A percentile compares a stretch with the other conserved stretches of the same genome.
phyloP scores from a whole-genome alignment of 2,888 invertebrate genomes.

The Lasius fuliginosus region DNA sequence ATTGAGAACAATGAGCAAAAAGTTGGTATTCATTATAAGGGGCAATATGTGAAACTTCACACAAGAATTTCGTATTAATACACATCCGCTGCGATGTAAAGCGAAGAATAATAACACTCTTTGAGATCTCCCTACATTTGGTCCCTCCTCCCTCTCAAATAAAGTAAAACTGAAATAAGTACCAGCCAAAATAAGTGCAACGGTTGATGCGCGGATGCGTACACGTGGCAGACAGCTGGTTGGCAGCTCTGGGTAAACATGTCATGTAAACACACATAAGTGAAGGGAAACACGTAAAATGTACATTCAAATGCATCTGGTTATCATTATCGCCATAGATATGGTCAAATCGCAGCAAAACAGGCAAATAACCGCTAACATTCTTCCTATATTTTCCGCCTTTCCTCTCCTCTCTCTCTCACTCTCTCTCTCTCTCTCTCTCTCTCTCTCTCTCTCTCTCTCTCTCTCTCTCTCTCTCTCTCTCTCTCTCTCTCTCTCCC shows the following conservation, averaged over 20 bases:
- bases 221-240: slow-evolving; percentile 31
- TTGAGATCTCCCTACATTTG: neutral
- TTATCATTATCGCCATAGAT: slow-evolving; percentile 16
- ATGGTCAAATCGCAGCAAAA: neutral
- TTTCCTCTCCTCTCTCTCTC: too few relatives aligned
- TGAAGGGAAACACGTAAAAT: slow-evolving; percentile 41
- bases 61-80: neutral
- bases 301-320: slow-evolving; percentile 54
- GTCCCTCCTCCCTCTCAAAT: neutral
- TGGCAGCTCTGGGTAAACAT: slow-evolving; percentile 24
- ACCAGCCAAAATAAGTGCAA: slow-evolving; percentile 27
- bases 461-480: neutral
- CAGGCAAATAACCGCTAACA: neutral
- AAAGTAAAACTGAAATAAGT: slow-evolving; percentile 19
- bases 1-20: neutral
- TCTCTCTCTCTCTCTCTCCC: too few relatives aligned
- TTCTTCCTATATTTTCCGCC: neutral
- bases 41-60: neutral
- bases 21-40: neutral
- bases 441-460: too few relatives aligned
- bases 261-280: slow-evolving; percentile 52
- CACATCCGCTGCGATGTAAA: neutral
- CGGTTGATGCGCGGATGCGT: slow-evolving; percentile 12
- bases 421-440: too few relatives aligned
- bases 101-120: neutral